phyloP scores from a whole-genome alignment of 2,888 invertebrate species.

The Plagiodera versicolora region DNA sequence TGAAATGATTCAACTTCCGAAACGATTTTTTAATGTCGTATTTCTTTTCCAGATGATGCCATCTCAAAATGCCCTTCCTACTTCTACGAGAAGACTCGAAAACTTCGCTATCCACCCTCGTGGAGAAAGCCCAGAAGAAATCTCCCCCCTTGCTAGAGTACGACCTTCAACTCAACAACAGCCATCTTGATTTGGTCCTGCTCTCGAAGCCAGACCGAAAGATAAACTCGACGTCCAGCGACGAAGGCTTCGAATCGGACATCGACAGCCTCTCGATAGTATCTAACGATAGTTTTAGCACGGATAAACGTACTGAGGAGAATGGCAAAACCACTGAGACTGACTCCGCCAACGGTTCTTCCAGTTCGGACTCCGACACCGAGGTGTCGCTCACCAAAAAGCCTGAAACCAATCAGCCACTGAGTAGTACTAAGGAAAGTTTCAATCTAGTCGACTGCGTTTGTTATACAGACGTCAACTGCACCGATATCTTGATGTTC shows the following conservation, averaged over 20 bases:
- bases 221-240: constrained; percentile 36
- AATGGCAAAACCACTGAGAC: constrained; percentile 44
- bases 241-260: constrained; percentile 58
- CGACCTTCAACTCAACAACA: constrained; percentile 47
- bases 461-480: constrained; percentile 53
- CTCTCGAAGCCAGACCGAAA: constrained; percentile 34
- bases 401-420: constrained; percentile 4
- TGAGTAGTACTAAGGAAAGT: constrained; percentile 38
- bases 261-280: constrained; percentile 53
- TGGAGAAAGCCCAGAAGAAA: constrained; percentile 47
- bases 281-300: constrained; percentile 49
- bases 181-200: constrained; percentile 45
- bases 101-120: constrained; percentile 48
- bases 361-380: constrained; percentile 51
- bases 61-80: constrained; percentile 49
- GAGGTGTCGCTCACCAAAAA: constrained; percentile 32
- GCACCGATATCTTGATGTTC: constrained; percentile 51
- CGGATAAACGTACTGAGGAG: constrained; percentile 31
- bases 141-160: constrained; percentile 45
- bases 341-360: constrained; percentile 54
- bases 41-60: constrained; percentile 52
- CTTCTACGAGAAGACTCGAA: constrained; percentile 49
- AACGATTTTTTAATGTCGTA: constrained; percentile 11
- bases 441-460: constrained; percentile 53
- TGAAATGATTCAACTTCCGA: not conserved